Conservation (phyloP, 92 coral and sea anemone species). For the Porites evermanni region DNA sequence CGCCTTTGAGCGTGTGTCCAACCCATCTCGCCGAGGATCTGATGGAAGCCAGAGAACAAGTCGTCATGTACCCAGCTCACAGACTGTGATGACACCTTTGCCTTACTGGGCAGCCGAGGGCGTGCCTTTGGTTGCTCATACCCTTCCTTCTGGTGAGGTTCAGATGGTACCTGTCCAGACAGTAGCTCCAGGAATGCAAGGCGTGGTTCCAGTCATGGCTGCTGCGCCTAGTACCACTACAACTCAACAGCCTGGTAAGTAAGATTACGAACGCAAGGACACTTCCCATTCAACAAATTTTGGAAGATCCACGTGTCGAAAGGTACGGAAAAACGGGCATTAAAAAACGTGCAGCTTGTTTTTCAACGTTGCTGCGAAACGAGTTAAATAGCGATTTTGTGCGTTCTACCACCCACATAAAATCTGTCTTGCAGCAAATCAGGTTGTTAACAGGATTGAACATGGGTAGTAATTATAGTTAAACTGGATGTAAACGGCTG, state of each 20-base stretch:
- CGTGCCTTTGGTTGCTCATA: constrained; percentile 65
- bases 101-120: constrained; percentile 83
- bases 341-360: too few species aligned
- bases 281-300: too few species aligned
- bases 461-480: too few species aligned
- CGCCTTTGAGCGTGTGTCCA: constrained; percentile 61
- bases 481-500: too few species aligned
- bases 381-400: too few species aligned
- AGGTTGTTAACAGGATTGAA: too few species aligned
- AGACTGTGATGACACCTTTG: constrained; percentile 59
- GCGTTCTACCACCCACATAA: too few species aligned
- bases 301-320: too few species aligned
- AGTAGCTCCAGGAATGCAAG: constrained; percentile 58
- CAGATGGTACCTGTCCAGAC: constrained; percentile 79
- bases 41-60: constrained; percentile 71
- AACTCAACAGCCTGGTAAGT: constrained; percentile 64
- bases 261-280: background rate
- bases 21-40: constrained; percentile 47
- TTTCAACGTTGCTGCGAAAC: too few species aligned
- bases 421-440: too few species aligned
- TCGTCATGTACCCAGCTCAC: constrained; percentile 62
- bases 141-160: constrained; percentile 73
- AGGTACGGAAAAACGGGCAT: too few species aligned
- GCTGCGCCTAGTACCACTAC: constrained; percentile 17
- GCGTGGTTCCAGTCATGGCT: constrained; percentile 75